Evolutionary conservation across 30 jellyfish, hydroid and myxozoan species (phyloP), one percentile per base, ranked within the genome.

Genomic region (Aurelia sp.): DNA sequence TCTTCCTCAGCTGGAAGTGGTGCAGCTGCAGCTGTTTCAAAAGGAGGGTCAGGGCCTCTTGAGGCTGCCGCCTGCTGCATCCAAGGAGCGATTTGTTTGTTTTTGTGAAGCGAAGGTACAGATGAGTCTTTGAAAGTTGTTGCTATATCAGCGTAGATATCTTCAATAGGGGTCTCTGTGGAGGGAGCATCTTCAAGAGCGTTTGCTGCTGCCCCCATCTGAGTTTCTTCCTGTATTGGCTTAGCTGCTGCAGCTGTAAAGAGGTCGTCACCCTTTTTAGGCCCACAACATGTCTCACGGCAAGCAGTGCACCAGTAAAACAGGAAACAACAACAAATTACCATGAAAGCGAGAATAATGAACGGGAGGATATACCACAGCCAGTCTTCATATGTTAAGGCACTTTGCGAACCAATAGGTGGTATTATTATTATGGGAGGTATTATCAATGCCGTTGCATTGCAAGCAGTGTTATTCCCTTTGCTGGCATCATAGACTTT

Each of bases 271-370:
- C 47, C 76, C 75, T 84, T 84, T 66, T 71, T 84, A 11, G 74
- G 73, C 2, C 86, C 87, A 40, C 93, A 66, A 52, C 86, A 84
- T 47, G 74, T 37, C 68, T 84, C 87, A 68, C 93, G 84, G 55
- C 86, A 84, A n/a, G 93, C 84, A 13, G 63, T 47, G 75, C 93
- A 84, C 93, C 93, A 84, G 62, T 84, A 84, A 62, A 33, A 84
- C 77, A 84, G 17, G n/a, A 84, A 51, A 64, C 93, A 84, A 66
- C 93, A 84, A 20, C 76, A 61, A 40, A 73, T 61, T 23, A 73
- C 60, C 27, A 84, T 68, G 19, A 84, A 84, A 12, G 93, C 93
- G 2, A 84, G 87, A 53, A 73, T 73, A 23, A 84, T 63, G 37
- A 84, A 84, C 3, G 93, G 93, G 16, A 84, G 81, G 6, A 84